A percentile compares a stretch with the other conserved stretches of the same genome.
Conservation (phyloP, 2,888 invertebrate species). For the Spilosoma lubricipeda region DNA sequence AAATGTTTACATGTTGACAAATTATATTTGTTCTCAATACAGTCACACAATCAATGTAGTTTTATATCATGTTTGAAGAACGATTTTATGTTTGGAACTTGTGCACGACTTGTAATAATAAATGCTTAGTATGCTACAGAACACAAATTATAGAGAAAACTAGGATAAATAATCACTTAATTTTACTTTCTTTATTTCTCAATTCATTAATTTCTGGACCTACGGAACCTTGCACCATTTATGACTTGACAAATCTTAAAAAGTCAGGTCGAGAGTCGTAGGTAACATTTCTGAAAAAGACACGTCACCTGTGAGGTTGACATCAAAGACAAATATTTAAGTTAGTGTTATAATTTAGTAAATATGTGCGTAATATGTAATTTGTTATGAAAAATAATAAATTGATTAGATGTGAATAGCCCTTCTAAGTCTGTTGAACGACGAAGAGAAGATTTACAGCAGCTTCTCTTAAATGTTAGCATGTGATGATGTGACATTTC, state of each 20-base stretch:
- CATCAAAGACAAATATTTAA: not conserved
- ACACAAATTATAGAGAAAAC: too few species aligned
- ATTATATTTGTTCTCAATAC: constrained; percentile 6
- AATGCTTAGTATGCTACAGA: too few species aligned
- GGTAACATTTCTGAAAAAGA: not conserved
- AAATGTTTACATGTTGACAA: constrained; percentile 9
- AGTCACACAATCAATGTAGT: not conserved
- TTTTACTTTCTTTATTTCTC: too few species aligned
- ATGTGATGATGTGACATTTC: too few species aligned
- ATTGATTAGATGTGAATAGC: not conserved
- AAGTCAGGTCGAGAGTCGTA: not conserved
- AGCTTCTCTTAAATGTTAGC: too few species aligned
- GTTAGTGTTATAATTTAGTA: not conserved
- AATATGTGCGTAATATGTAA: too few species aligned
- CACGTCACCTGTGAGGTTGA: not conserved
- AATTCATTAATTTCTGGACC: too few species aligned
- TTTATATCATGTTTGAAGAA: not conserved
- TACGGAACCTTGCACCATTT: too few species aligned
- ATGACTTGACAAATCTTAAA: not conserved
- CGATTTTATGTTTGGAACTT: not conserved
- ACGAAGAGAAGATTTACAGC: too few species aligned
- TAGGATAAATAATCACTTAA: too few species aligned
- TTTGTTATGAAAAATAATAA: not conserved
- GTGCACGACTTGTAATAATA: not conserved
- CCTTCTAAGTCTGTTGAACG: too few species aligned